Evolutionary conservation across 1,140 invertebrate genomes (phyloP), one percentile per base, ranked within the genome.

Genomic region (Drosophila pallidifrons): DNA sequence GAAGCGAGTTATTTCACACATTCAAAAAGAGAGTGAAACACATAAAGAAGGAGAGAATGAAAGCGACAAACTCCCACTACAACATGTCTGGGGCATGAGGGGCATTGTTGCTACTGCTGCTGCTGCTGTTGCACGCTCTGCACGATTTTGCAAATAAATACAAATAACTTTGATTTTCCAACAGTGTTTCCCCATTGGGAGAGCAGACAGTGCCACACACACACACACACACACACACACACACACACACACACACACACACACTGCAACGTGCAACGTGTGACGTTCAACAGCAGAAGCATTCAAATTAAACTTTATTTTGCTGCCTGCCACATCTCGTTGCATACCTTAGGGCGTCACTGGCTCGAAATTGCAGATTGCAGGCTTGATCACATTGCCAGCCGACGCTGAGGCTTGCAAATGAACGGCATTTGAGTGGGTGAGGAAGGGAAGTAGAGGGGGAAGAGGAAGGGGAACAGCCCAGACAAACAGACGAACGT

Each of bases 271-370:
- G 35, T n/a, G 57, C 45, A 28, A 68, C 74, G 52, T 81, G 79
- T 79, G 82, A 87, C 82, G 72, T 87, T 82, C 76, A 77, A 69
- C 73, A 82, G 83, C 75, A 83, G 85, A 87, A 88, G 85, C 85
- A 88, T 88, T 89, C 85, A 88, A 88, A 88, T 88, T 88, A 88
- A 88, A 88, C 85, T 88, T 88, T 88, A 89, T 89, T 88, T 88
- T 81, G 69, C 83, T 71, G 76, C 67, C 64, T 68, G 63, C 57
- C 63, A 77, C 59, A 60, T 52, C 57, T 15, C 63, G 58, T 68
- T 77, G 75, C 74, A 69, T 75, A 83, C 81, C 85, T 85, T 79
- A 57, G 85, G 85, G 85, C 85, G 85, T 78, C 74, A 66, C 80
- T 69, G 80, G 73, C 87, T 88, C 35, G 86, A 87, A 87, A 87